phyloP scores from a whole-genome alignment of 1,140 invertebrate species.

The Psix sp. region DNA sequence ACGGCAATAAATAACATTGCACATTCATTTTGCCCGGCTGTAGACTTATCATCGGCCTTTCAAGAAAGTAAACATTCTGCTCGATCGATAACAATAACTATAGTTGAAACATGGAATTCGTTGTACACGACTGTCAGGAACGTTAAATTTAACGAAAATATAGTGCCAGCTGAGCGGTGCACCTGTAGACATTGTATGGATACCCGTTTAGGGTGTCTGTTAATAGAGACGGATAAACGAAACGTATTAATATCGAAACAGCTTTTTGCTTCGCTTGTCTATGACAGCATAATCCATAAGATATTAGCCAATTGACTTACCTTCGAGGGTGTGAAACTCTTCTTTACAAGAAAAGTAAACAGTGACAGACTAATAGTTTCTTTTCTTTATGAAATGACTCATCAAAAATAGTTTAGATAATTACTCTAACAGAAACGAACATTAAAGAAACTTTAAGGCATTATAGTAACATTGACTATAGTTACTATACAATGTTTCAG shows the following conservation, averaged over 20 bases:
- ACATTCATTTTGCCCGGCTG: slow-evolving; percentile 24
- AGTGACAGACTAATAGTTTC: slow-evolving; percentile 52
- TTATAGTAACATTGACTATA: no score
- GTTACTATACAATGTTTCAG: no score
- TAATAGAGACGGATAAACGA: slow-evolving; percentile 49
- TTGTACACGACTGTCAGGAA: slow-evolving; percentile 35
- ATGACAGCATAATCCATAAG: slow-evolving; percentile 28
- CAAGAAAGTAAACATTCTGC: slow-evolving; percentile 45
- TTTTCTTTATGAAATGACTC: slow-evolving; percentile 27
- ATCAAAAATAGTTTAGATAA: not conserved
- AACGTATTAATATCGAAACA: slow-evolving; percentile 27
- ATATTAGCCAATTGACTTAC: slow-evolving; percentile 43
- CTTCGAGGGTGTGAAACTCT: slow-evolving; percentile 10
- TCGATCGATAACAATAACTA: slow-evolving; percentile 56
- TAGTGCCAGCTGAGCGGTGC: slow-evolving; percentile 55
- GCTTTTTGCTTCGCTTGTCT: no score
- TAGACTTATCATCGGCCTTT: slow-evolving; percentile 38
- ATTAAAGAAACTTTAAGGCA: no score
- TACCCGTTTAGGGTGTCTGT: slow-evolving; percentile 11
- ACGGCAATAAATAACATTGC: slow-evolving; percentile 18
- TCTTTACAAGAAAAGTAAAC: slow-evolving; percentile 23
- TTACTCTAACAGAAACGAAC: no score
- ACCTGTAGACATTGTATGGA: slow-evolving; percentile 39
- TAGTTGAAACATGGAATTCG: slow-evolving; percentile 41
- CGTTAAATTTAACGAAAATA: slow-evolving; percentile 58